Percentiles rank a stretch among this genome's conserved stretches.
Evolutionary conservation across 2,797 vertebrate genomes (phyloP).

Genomic region (Manis crassicaudata): DNA sequence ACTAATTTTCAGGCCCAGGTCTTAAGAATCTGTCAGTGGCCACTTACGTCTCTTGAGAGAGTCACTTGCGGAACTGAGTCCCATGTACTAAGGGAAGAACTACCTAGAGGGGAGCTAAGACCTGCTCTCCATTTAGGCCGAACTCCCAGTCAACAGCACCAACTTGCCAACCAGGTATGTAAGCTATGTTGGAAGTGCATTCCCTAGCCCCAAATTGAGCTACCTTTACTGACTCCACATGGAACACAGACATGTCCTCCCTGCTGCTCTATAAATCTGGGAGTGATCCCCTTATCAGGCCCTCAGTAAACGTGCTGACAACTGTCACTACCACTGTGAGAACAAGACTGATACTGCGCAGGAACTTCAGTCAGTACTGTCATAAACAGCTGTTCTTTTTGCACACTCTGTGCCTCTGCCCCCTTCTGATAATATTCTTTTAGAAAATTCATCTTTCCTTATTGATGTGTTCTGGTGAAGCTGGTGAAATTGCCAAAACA

Average conservation of each 20-base stretch:
- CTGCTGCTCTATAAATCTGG: neutral
- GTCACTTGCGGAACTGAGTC: neutral
- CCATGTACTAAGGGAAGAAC: neutral
- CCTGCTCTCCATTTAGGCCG: neutral
- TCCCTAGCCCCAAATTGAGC: neutral
- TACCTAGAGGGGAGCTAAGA: neutral
- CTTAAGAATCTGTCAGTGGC: neutral
- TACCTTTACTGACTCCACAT: neutral
- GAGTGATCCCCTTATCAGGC: neutral
- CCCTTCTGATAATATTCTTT: neutral
- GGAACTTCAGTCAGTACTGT: neutral
- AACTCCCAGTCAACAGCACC: neutral
- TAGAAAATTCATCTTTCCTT: neutral
- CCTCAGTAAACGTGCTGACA: neutral
- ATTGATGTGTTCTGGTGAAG: neutral
- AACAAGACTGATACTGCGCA: neutral
- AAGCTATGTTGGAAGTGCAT: neutral
- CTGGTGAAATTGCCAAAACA: neutral
- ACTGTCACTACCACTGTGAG: neutral
- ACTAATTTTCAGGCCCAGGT: neutral
- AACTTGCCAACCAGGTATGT: neutral
- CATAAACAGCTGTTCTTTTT: neutral
- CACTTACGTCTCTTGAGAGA: neutral
- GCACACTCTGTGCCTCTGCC: neutral
- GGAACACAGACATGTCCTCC: neutral